Base-by-base conservation (phyloP, 53 echinoderm and acorn worm genomes). In the Zoroaster sp. region DNA sequence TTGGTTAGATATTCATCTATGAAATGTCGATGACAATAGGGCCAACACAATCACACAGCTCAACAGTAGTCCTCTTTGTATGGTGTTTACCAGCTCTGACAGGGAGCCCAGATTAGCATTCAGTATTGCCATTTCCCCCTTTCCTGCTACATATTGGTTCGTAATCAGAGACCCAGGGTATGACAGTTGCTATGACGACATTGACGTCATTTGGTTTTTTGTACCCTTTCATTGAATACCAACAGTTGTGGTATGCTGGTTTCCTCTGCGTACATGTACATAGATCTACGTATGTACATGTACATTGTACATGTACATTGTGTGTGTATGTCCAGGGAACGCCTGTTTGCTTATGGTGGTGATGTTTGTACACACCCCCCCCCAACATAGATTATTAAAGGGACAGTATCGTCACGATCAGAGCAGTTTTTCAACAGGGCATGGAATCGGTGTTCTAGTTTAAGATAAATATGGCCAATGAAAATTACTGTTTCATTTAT, bases 121-220 rank as follows among this genome's bases (percentile, higher is more conserved):
- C n/a, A n/a, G n/a, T n/a, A n/a, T n/a, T n/a, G n/a, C n/a, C n/a
- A 59, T 25, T 59, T 25, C 63, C 12, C 28, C n/a, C 74, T 73
- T 73, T 40, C 23, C 11, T 74, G 1, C 13, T 20, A 20, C 37
- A 31, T 14, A 47, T 49, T 13, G 34, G 23, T 43, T 39, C 5
- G 69, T 31, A 23, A 69, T 34, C 28, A 20, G 70, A 69, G 85
- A 69, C 33, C n/a, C 70, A 17, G 40, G 46, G 32, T 69, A 40
- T 67, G 80, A 41, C 30, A 52, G 94, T 94, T 88, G 69, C 91
- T 89, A 78, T 86, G 94, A 72, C 75, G 65, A 86, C 94, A 94
- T 89, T 94, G 94, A 94, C 83, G 94, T 94, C 94, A 94, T 77
- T 75, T 53, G 66, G 77, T 42, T 75, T 66, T 38, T 68, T 43